Conservation (phyloP, 2,797 vertebrate species). For the Sebastes nivosus region DNA sequence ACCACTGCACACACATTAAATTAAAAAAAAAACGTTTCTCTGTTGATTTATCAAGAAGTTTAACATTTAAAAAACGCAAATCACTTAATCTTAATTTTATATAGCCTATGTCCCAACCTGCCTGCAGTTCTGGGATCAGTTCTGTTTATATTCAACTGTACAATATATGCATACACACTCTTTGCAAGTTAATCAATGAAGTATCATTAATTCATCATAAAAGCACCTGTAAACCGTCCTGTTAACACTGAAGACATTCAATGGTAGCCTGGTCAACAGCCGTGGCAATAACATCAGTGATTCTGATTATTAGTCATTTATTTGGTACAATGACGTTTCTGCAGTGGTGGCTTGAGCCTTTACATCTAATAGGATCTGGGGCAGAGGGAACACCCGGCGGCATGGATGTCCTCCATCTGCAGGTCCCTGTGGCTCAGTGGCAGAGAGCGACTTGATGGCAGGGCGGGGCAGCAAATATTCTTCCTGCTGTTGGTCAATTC, state of each 20-base stretch:
- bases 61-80: no score
- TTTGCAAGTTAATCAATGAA: background rate
- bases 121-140: background rate
- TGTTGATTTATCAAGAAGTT: no score
- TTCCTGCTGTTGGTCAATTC: background rate
- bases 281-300: background rate
- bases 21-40: no score
- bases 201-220: background rate
- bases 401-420: background rate
- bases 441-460: background rate
- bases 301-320: background rate
- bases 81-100: no score
- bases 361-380: background rate
- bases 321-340: background rate
- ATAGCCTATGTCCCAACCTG: no score
- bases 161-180: background rate
- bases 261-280: background rate
- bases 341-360: background rate
- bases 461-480: conserved; percentile 1
- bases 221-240: background rate
- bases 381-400: rapidly evolving
- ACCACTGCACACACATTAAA: background rate
- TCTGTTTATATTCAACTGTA: background rate
- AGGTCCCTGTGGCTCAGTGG: background rate
- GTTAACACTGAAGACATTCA: background rate